These are phyloP conservation scores for Norana najaformis DNA, from an alignment of 2,888 invertebrate genomes.

Conservation along the genomic window DNA sequence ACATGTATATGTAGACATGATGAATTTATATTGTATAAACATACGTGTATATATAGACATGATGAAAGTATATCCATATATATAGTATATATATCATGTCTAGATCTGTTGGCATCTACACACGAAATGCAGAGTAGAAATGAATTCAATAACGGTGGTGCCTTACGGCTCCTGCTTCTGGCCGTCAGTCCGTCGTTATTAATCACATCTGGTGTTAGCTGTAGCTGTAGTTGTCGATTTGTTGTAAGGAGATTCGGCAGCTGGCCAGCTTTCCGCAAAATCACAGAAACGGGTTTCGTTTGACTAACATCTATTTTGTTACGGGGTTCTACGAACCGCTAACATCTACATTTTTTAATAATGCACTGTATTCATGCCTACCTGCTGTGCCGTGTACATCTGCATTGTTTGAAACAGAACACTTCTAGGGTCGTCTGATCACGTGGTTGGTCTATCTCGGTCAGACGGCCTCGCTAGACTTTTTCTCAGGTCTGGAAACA, in stretches of 20 bases:
- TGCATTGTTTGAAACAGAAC: background rate
- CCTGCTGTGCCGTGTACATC: background rate
- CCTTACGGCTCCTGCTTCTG: background rate
- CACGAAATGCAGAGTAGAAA: background rate
- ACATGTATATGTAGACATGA: background rate
- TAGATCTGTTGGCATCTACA: background rate
- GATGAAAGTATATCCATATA: background rate
- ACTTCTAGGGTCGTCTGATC: background rate
- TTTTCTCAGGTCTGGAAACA: slow-evolving; percentile 19
- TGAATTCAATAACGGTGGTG: background rate
- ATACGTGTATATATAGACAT: no score
- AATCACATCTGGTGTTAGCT: background rate
- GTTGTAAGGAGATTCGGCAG: background rate
- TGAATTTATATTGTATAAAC: background rate
- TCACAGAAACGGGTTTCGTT: slow-evolving; percentile 22
- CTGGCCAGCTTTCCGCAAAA: background rate
- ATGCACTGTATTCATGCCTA: background rate
- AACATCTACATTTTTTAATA: slow-evolving; percentile 17
- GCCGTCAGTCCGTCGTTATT: background rate
- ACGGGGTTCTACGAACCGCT: slow-evolving; percentile 19
- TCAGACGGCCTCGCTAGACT: background rate
- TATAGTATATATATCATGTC: background rate
- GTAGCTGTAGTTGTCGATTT: background rate
- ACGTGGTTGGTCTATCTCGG: background rate
- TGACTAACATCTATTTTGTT: slow-evolving; percentile 25